Percentiles rank a stretch among this genome's conserved stretches.
These are phyloP conservation scores for Tichodroma muraria DNA, from an alignment of 2,113 vertebrate species.

Conservation along the genomic window DNA sequence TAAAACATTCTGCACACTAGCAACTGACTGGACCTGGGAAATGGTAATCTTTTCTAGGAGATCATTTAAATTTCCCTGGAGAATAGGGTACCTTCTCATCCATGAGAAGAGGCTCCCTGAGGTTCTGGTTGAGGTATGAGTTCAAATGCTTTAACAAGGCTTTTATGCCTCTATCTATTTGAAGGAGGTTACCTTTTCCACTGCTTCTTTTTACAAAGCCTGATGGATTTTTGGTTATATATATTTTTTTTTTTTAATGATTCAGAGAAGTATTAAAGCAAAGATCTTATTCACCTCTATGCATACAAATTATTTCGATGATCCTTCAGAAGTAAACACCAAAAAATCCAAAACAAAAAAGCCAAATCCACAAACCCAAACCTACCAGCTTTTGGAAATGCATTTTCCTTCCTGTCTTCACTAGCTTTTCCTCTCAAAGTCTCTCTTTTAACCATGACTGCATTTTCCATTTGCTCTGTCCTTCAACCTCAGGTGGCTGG, in stretches of 20 bases:
- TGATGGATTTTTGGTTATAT: not conserved
- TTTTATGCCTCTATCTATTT: not conserved
- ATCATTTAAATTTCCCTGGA: slow-evolving; percentile 20
- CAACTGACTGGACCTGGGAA: not conserved
- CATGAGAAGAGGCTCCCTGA: not conserved
- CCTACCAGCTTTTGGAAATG: not conserved
- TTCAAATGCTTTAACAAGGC: not conserved
- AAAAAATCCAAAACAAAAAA: not conserved
- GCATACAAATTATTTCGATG: not conserved
- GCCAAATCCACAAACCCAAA: not conserved
- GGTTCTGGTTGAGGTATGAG: not conserved
- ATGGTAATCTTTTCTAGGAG: not conserved
- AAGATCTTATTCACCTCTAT: not conserved
- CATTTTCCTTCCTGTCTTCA: not conserved
- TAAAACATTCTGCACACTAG: not conserved
- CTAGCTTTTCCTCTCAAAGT: not conserved
- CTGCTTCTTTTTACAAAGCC: not conserved
- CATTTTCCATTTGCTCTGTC: not conserved
- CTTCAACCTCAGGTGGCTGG: not conserved
- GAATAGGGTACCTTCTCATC: not conserved
- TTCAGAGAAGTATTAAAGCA: not conserved
- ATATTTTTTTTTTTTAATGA: not conserved
- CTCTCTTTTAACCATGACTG: not conserved
- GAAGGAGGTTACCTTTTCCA: not conserved
- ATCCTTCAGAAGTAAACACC: not conserved